A percentile compares a stretch with the other conserved stretches of the same genome.
These are phyloP conservation scores for Muscicapa comitata DNA, from an alignment of 2,797 vertebrate genomes.

Conservation along the genomic window DNA sequence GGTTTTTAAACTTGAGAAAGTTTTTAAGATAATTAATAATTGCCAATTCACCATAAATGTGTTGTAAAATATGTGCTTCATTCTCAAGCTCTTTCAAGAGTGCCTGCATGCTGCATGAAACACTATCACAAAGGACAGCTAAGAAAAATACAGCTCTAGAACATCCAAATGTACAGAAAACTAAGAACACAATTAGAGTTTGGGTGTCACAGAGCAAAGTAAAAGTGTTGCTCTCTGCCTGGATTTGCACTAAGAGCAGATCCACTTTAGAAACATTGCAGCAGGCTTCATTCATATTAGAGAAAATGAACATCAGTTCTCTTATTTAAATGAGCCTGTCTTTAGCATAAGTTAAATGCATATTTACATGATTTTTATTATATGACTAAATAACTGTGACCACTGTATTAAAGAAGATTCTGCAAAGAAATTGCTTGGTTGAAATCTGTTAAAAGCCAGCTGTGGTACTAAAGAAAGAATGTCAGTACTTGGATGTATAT, in stretches of 20 bases:
- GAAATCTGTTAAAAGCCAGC: slow-evolving; percentile 18
- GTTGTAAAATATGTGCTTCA: not conserved
- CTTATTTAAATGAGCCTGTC: slow-evolving; percentile 43
- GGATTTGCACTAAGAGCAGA: not conserved
- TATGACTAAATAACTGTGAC: slow-evolving; percentile 21
- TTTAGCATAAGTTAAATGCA: slow-evolving; percentile 18
- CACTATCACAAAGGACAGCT: not conserved
- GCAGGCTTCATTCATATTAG: slow-evolving; percentile 30
- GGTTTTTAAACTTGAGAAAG: not conserved
- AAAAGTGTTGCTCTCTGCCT: slow-evolving; percentile 25
- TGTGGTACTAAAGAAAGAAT: not conserved
- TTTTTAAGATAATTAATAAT: not conserved
- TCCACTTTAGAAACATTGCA: slow-evolving; percentile 3
- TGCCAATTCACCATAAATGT: not conserved
- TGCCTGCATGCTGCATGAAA: not conserved
- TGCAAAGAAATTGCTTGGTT: not conserved
- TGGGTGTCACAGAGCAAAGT: slow-evolving; percentile 29
- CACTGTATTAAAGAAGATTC: not conserved
- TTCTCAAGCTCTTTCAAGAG: not conserved
- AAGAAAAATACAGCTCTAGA: slow-evolving; percentile 6
- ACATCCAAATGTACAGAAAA: slow-evolving; percentile 11
- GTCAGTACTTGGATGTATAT: not conserved
- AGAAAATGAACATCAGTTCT: slow-evolving; percentile 27
- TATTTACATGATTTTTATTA: slow-evolving; percentile 60
- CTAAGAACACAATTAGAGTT: slow-evolving; percentile 12